Evolutionary conservation across 2,888 invertebrate genomes (phyloP).

Genomic region (Aspidapion aeneum): DNA sequence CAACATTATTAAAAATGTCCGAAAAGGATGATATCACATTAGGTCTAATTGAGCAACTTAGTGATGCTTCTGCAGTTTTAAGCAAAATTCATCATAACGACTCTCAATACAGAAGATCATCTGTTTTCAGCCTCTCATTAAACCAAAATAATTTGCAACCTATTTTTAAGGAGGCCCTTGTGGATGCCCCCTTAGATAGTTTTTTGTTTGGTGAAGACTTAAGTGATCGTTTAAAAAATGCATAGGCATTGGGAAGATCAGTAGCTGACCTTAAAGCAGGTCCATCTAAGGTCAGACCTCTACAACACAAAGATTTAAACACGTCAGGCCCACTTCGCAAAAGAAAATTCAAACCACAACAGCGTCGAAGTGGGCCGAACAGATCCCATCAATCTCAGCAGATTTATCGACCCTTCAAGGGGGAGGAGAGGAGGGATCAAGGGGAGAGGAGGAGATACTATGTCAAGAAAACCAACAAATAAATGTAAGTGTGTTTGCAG

Average conservation of each 20-base stretch:
- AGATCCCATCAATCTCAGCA: not conserved
- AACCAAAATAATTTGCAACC: no score
- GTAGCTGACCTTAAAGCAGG: not conserved
- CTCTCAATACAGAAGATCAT: not conserved
- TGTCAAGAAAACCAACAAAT: not conserved
- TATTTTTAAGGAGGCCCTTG: not conserved
- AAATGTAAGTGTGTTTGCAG: not conserved
- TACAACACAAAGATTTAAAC: not conserved
- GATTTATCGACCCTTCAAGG: constrained; percentile 6
- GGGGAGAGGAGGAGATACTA: not conserved
- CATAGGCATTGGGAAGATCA: not conserved
- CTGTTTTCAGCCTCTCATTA: not conserved
- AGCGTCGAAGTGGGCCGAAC: not conserved
- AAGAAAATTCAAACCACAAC: not conserved
- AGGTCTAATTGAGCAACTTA: no score
- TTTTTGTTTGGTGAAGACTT: constrained; percentile 4
- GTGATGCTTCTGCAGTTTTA: no score
- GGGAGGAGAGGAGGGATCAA: constrained; percentile 4
- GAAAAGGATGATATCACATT: no score
- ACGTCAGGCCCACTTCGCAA: not conserved
- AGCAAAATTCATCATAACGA: no score
- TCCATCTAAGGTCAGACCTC: not conserved
- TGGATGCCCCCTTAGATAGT: not conserved
- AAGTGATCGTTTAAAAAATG: not conserved
- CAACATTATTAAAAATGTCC: no score